These are phyloP conservation scores for Atherinosoma microstoma DNA, from an alignment of 2,797 vertebrate species.

Conservation along the genomic window DNA sequence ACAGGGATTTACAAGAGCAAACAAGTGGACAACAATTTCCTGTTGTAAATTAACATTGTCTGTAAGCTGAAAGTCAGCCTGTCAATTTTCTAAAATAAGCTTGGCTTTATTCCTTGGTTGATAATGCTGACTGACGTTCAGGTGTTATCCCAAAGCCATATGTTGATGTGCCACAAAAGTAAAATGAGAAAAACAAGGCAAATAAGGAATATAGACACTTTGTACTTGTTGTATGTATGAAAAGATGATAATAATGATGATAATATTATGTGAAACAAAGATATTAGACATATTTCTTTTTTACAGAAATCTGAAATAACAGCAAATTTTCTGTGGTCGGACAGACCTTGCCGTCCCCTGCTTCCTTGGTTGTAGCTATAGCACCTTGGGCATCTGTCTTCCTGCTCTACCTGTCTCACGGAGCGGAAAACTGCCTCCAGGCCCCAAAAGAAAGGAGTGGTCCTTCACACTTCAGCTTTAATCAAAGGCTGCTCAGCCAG, in stretches of 20 bases:
- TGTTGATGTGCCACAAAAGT: neutral
- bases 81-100: neutral
- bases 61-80: neutral
- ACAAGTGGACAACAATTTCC: no score
- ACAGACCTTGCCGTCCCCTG: slow-evolving; percentile 14
- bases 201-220: no score
- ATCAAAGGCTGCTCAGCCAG: slow-evolving; percentile 58
- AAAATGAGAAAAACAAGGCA: neutral
- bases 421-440: slow-evolving; percentile 54
- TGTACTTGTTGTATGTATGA: no score
- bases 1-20: no score
- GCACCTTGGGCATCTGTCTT: slow-evolving; percentile 51
- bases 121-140: no score
- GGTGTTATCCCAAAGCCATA: neutral
- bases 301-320: neutral
- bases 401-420: slow-evolving; percentile 44
- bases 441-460: slow-evolving; percentile 51
- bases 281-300: neutral
- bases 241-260: no score
- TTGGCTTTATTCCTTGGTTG: neutral
- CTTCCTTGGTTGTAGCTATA: slow-evolving; percentile 50
- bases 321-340: slow-evolving; percentile 9
- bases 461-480: slow-evolving; percentile 72
- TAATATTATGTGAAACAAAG: neutral
- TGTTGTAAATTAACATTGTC: neutral